Evolutionary conservation across 2,888 invertebrate genomes (phyloP).

Genomic region (Phania funesta): DNA sequence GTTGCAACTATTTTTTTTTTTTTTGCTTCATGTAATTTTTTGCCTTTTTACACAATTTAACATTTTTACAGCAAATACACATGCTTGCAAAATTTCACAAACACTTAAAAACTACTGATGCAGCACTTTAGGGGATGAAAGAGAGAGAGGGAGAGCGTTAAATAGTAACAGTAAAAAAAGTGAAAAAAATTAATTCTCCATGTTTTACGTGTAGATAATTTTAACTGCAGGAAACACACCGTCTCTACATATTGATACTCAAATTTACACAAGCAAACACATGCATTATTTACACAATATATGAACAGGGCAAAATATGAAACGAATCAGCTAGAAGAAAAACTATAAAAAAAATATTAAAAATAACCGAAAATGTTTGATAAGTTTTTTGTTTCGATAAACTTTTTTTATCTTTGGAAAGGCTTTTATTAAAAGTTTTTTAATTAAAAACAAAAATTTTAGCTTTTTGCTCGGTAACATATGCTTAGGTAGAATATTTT

Average conservation of each 20-base stretch:
- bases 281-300: background rate
- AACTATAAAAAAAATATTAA: background rate
- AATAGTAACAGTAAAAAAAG: conserved; percentile 5
- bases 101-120: conserved; percentile 48
- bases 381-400: conserved; percentile 7
- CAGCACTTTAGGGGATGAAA: conserved; percentile 46
- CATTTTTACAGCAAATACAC: conserved; percentile 12
- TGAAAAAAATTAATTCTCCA: conserved; percentile 25
- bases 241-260: background rate
- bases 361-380: conserved; percentile 41
- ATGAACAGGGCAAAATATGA: conserved; percentile 6
- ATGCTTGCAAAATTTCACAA: background rate
- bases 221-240: conserved; percentile 10
- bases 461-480: background rate
- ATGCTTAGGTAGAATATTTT: background rate
- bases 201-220: conserved; percentile 40
- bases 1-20: conserved; percentile 29
- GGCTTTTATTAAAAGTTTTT: conserved; percentile 47
- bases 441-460: conserved; percentile 41
- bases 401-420: background rate
- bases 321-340: background rate
- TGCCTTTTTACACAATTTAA: conserved; percentile 21
- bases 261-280: conserved; percentile 1
- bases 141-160: too few species aligned
- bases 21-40: conserved; percentile 19